Conservation (phyloP, 2,888 invertebrate species). For the Coenonympha glycerion region DNA sequence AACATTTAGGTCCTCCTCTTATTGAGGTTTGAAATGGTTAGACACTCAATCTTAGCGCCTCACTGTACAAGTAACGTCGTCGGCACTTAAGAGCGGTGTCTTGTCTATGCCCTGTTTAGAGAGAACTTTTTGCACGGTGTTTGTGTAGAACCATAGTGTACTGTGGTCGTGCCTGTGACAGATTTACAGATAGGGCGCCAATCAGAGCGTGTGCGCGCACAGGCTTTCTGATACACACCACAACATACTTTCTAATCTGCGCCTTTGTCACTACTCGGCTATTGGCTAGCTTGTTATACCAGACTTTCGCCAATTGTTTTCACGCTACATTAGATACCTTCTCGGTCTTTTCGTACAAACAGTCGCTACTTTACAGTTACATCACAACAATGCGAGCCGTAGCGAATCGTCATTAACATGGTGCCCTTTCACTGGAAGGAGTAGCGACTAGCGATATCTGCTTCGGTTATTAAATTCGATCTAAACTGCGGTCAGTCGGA, state of each 20-base stretch:
- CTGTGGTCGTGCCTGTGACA: conserved; percentile 48
- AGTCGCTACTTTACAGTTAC: conserved; percentile 54
- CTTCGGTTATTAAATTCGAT: conserved; percentile 31
- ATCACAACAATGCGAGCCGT: conserved; percentile 37
- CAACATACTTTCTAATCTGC: conserved; percentile 74
- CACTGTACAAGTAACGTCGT: background rate
- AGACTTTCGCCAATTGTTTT: conserved; percentile 76
- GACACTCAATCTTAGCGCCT: background rate
- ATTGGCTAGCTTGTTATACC: conserved; percentile 67
- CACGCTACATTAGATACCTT: conserved; percentile 67
- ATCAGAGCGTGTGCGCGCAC: conserved; percentile 69
- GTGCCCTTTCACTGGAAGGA: conserved; percentile 22
- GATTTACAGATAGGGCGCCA: conserved; percentile 70
- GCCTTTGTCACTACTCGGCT: conserved; percentile 69
- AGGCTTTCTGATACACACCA: conserved; percentile 66
- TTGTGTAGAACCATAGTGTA: conserved; percentile 30
- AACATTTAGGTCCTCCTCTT: conserved; percentile 7
- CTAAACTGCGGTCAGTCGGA: conserved; percentile 60
- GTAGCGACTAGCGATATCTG: conserved; percentile 22
- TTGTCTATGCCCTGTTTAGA: conserved; percentile 22
- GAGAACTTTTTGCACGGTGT: conserved; percentile 18
- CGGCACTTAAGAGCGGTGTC: conserved; percentile 15
- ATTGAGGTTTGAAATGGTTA: background rate
- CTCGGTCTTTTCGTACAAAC: conserved; percentile 53
- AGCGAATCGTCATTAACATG: conserved; percentile 23